These are phyloP conservation scores for Lepidurus couesii DNA, from an alignment of 1,140 invertebrate genomes.

Conservation along the genomic window DNA sequence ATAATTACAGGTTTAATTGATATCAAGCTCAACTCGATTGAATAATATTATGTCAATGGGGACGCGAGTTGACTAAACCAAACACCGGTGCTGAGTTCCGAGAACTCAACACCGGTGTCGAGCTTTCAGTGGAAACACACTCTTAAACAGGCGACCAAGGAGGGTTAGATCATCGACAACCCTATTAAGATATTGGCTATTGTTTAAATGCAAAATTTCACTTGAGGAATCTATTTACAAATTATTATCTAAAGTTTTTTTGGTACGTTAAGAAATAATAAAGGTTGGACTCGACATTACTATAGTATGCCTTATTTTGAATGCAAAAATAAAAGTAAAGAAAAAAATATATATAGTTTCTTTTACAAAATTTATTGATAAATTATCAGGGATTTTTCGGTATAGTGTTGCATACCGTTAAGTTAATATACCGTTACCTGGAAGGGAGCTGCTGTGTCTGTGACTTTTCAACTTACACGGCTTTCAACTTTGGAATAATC, in stretches of 20 bases:
- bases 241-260: too few relatives aligned
- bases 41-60: too few relatives aligned
- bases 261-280: too few relatives aligned
- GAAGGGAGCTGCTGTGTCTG: not conserved
- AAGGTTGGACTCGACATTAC: too few relatives aligned
- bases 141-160: not conserved
- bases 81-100: too few relatives aligned
- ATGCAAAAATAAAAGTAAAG: too few relatives aligned
- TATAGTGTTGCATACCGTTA: not conserved
- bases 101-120: too few relatives aligned
- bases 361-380: not conserved
- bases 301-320: too few relatives aligned
- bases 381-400: not conserved
- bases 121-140: too few relatives aligned
- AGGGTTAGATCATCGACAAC: not conserved
- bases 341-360: not conserved
- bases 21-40: too few relatives aligned
- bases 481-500: not conserved
- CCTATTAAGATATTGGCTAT: not conserved
- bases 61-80: too few relatives aligned
- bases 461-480: not conserved
- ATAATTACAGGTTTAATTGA: too few relatives aligned
- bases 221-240: not conserved
- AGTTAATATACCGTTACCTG: not conserved
- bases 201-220: not conserved